Evolutionary conservation across 2,888 invertebrate genomes (phyloP).

Genomic region (Cheilosia variabilis): DNA sequence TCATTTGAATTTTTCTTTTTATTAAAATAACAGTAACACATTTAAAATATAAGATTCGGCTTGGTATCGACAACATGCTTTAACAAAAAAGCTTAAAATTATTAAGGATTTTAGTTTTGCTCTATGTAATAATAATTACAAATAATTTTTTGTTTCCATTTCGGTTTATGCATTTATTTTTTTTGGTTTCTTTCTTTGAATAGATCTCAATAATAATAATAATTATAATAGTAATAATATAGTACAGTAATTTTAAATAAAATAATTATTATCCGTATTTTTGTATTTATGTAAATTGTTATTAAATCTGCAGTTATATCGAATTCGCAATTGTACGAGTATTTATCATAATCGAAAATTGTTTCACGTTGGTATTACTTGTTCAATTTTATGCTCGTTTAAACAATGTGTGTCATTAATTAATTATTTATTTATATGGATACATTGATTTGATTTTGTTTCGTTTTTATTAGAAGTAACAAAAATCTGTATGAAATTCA

Average conservation of each 20-base stretch:
- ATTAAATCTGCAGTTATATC: conserved; percentile 53
- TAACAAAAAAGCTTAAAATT: conserved; percentile 76
- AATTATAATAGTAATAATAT: conserved; percentile 68
- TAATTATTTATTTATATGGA: conserved; percentile 49
- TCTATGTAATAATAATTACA: conserved; percentile 74
- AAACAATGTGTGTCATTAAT: conserved; percentile 37
- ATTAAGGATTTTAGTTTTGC: conserved; percentile 75
- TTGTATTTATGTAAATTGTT: conserved; percentile 11
- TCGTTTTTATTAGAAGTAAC: conserved; percentile 64
- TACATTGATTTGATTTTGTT: conserved; percentile 36
- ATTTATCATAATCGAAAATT: conserved; percentile 54
- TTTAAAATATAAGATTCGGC: conserved; percentile 76
- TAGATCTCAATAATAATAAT: conserved; percentile 66
- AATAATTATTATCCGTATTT: conserved; percentile 62
- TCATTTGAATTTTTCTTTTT: conserved; percentile 75
- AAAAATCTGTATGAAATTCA: conserved; percentile 70
- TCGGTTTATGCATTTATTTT: conserved; percentile 1
- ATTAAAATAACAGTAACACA: conserved; percentile 76
- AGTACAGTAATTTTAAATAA: conserved; percentile 69
- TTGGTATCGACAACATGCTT: conserved; percentile 76
- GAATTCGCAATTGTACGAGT: conserved; percentile 43
- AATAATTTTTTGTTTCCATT: conserved; percentile 60
- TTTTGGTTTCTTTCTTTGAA: conserved; percentile 58
- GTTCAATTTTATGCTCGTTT: conserved; percentile 14
- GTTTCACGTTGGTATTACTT: conserved; percentile 53